Base-by-base conservation (phyloP, 2,797 vertebrate species). In the Podarcis lilfordi region DNA sequence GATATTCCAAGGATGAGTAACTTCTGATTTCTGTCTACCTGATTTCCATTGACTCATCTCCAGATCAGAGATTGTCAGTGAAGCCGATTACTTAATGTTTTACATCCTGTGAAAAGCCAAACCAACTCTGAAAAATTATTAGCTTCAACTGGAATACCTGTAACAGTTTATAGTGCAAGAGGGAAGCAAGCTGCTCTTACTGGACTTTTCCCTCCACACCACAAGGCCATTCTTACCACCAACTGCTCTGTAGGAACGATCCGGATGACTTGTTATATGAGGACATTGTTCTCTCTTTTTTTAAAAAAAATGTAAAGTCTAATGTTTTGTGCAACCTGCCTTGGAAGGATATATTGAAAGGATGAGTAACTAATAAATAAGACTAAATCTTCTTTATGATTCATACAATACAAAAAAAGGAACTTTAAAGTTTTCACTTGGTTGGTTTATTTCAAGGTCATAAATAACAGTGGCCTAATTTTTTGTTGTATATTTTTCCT, bases 361-460 rank as follows among this genome's bases (percentile, higher is more conserved):
- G 59, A 61, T 21, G 3, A 64, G 21, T 64, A 64, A 61, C 21
- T 61, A 61, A 64, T 61, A 19, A 50, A 40, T 43, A 76, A 71
- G 23, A 76, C 71, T 43, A 64, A 64, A 64, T 35, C 50, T n/a
- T 80, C 17, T 11, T 21, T 80, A 50, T 35, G 21, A 88, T 64
- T 85, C 21, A 71, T 78, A 40, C 2, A 89, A 85, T 8, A 55
- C 80, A 85, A 89, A 74, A 74, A 78, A 94, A 88, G 93, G 92
- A 96, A 92, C 93, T 88, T 87, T 89, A 80, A 87, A 94, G 77
- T 90, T 89, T 90, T 79, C 86, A 93, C 92, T 91, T 95, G 77
- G 59, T 77, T 93, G 95, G 91, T 95, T 97, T 96, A 97, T 97
- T 97, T 94, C 88, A 92, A 96, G 94, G 90, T 93, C 94, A 96